These are phyloP conservation scores for Lasioglossum pauxillum DNA, from an alignment of 2,888 invertebrate genomes.

Conservation along the genomic window DNA sequence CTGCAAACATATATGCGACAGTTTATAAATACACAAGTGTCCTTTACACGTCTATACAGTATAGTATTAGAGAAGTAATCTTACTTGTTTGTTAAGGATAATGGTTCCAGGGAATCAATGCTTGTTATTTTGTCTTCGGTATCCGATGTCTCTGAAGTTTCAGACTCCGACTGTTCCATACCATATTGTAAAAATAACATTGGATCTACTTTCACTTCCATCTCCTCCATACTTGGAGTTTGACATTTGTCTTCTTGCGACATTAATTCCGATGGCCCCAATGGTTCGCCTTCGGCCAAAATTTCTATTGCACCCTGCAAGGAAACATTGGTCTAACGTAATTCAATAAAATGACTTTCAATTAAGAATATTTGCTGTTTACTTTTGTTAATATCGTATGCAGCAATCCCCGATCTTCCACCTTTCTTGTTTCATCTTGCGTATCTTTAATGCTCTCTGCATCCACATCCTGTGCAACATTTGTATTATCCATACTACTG, in stretches of 20 bases:
- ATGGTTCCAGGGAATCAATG: conserved; percentile 65
- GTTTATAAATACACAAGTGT: conserved; percentile 7
- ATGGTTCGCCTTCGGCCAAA: conserved; percentile 73
- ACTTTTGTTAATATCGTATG: conserved; percentile 87
- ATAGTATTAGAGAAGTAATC: conserved; percentile 21
- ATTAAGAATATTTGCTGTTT: conserved; percentile 56
- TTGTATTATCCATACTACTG: conserved; percentile 56
- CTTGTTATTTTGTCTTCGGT: conserved; percentile 78
- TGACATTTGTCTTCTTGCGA: conserved; percentile 72
- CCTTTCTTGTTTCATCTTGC: conserved; percentile 79
- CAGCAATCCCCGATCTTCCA: conserved; percentile 85
- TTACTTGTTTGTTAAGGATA: conserved; percentile 74
- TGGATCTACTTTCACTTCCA: conserved; percentile 90
- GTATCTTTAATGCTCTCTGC: conserved; percentile 75
- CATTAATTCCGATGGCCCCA: conserved; percentile 64
- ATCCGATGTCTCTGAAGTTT: conserved; percentile 80
- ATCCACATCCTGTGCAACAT: conserved; percentile 67
- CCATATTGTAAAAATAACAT: conserved; percentile 88
- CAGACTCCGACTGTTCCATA: conserved; percentile 84
- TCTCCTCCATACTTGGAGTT: conserved; percentile 84
- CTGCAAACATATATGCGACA: conserved; percentile 37
- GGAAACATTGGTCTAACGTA: background rate
- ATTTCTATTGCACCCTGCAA: conserved; percentile 78
- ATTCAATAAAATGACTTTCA: background rate
- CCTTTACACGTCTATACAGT: background rate